Percentiles rank a stretch among this genome's conserved stretches.
Conservation (phyloP, 2,888 invertebrate genomes). For the Sminthurides aquaticus region DNA sequence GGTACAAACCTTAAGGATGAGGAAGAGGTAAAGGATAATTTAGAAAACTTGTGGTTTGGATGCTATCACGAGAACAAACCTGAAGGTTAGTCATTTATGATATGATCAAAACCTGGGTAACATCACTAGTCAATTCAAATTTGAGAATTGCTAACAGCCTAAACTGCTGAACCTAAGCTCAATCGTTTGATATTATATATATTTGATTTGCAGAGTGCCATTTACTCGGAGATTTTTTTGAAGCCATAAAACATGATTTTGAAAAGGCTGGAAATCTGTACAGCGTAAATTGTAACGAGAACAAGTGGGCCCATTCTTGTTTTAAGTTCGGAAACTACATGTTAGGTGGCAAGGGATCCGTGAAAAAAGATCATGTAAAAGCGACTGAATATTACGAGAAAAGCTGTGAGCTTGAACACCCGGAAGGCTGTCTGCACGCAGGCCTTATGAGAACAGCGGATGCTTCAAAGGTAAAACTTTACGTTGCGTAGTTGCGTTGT, state of each 20-base stretch:
- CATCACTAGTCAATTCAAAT: neutral
- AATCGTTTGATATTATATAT: too few relatives aligned
- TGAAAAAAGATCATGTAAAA: constrained; percentile 55
- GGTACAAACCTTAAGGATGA: constrained; percentile 65
- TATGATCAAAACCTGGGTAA: neutral
- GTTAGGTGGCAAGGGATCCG: constrained; percentile 50
- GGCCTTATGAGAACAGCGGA: constrained; percentile 55
- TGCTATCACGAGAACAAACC: constrained; percentile 79
- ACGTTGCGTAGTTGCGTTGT: neutral
- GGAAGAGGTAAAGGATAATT: constrained; percentile 77
- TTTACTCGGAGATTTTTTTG: constrained; percentile 82
- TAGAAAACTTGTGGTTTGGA: constrained; percentile 87
- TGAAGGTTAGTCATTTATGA: constrained; percentile 59
- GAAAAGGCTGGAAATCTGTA: constrained; percentile 73
- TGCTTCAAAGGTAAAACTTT: constrained; percentile 25
- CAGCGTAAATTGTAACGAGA: constrained; percentile 78
- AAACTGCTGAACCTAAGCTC: neutral
- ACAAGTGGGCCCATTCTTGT: constrained; percentile 77
- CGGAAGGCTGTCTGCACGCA: constrained; percentile 66
- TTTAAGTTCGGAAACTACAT: constrained; percentile 67
- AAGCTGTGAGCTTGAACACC: constrained; percentile 66
- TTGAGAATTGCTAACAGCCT: neutral
- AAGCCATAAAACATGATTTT: constrained; percentile 73
- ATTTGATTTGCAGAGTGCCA: constrained; percentile 65
- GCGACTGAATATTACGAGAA: constrained; percentile 67